Conservation (phyloP, 2,797 vertebrate genomes). For the Enoplosus armatus region DNA sequence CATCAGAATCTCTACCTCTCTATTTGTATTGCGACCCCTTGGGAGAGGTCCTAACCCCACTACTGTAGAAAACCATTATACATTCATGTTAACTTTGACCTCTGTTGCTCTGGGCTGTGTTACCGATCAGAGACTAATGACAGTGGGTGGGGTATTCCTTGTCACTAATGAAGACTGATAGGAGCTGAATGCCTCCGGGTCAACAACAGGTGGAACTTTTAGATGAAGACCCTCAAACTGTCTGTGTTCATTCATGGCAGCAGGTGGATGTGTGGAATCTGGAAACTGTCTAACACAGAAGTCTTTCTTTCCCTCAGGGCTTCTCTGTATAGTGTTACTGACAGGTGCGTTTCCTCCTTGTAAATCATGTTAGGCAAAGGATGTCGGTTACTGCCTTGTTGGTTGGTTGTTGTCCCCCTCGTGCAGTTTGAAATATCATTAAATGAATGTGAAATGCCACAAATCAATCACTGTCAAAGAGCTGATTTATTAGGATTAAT, state of each 20-base stretch:
- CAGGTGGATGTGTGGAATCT: conserved; percentile 57
- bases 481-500: conserved; percentile 15
- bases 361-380: conserved; percentile 42
- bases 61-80: conserved; percentile 9
- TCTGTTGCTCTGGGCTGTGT: conserved; percentile 20
- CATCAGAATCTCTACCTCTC: not conserved
- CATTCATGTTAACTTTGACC: conserved; percentile 26
- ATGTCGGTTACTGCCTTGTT: conserved; percentile 1
- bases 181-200: conserved; percentile 28
- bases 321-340: conserved; percentile 62
- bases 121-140: conserved; percentile 30
- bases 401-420: not conserved
- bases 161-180: conserved; percentile 63
- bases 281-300: conserved; percentile 17
- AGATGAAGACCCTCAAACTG: conserved; percentile 17
- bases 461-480: conserved; percentile 22
- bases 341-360: conserved; percentile 43
- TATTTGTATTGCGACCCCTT: not conserved
- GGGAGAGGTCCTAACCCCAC: not conserved
- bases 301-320: conserved; percentile 48
- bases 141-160: conserved; percentile 45
- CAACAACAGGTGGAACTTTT: conserved; percentile 49
- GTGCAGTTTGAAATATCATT: conserved; percentile 20
- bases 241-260: conserved; percentile 46
- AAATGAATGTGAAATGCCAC: conserved; percentile 12